phyloP scores from a whole-genome alignment of 2,113 vertebrate genomes.

The Columba janthina region DNA sequence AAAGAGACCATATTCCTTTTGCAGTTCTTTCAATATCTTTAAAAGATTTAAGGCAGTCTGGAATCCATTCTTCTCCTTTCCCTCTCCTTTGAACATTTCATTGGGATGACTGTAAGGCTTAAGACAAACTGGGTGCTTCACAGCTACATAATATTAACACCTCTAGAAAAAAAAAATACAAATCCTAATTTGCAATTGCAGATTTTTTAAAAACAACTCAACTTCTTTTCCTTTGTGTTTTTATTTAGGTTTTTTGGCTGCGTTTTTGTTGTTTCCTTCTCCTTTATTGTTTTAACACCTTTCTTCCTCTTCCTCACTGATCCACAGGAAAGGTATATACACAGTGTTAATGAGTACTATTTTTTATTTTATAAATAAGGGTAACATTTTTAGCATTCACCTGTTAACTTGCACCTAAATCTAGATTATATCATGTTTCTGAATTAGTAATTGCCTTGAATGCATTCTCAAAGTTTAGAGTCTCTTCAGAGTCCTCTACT shows the following conservation, averaged over 20 bases:
- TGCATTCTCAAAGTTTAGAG: background rate
- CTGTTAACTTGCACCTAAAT: background rate
- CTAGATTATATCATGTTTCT: background rate
- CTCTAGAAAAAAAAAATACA: background rate
- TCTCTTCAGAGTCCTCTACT: background rate
- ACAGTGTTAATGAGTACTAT: background rate
- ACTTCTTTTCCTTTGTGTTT: background rate
- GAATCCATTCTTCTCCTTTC: background rate
- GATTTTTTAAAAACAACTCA: background rate
- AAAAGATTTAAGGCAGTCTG: background rate
- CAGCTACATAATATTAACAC: background rate
- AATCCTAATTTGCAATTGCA: background rate
- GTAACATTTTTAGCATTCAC: background rate
- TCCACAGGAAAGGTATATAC: background rate
- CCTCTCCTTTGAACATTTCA: background rate
- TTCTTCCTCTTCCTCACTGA: background rate
- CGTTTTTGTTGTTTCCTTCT: background rate
- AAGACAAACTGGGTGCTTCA: background rate
- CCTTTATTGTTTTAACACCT: background rate
- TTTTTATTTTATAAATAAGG: background rate
- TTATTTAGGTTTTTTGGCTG: too few species aligned
- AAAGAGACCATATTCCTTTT: background rate
- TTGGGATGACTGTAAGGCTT: background rate
- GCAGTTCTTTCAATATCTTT: background rate
- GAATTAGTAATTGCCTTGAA: background rate